These are phyloP conservation scores for Andrena cerasifolii DNA, from an alignment of 1,140 invertebrate genomes.

Conservation along the genomic window DNA sequence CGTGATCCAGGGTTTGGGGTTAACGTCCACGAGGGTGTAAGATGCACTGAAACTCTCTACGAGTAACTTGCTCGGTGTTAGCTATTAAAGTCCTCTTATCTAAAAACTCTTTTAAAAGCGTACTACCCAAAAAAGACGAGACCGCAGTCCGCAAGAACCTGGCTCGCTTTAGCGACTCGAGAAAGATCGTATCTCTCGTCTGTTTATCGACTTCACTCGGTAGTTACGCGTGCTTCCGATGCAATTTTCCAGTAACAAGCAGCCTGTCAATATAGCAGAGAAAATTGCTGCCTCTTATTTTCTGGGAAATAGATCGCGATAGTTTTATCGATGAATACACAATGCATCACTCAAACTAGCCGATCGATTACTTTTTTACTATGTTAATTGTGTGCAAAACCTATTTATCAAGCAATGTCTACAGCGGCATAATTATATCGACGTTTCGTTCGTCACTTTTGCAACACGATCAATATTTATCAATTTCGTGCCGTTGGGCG, in stretches of 20 bases:
- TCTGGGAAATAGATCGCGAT: not conserved
- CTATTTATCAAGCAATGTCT: slow-evolving; percentile 50
- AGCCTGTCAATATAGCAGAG: slow-evolving; percentile 19
- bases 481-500: too few relatives aligned
- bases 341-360: not conserved
- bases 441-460: too few relatives aligned
- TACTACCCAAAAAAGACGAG: slow-evolving; percentile 68
- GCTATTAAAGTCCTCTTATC: slow-evolving; percentile 74
- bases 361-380: not conserved
- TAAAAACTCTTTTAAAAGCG: slow-evolving; percentile 74
- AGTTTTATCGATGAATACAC: slow-evolving; percentile 5
- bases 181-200: slow-evolving; percentile 66
- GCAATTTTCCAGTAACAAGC: slow-evolving; percentile 51
- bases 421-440: slow-evolving; percentile 44
- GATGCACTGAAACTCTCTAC: slow-evolving; percentile 21
- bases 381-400: slow-evolving; percentile 51
- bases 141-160: slow-evolving; percentile 50
- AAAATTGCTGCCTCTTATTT: slow-evolving; percentile 43
- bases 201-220: slow-evolving; percentile 68
- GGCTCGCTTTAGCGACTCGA: slow-evolving; percentile 42
- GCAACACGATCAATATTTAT: too few relatives aligned
- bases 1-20: slow-evolving; percentile 58
- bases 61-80: slow-evolving; percentile 60
- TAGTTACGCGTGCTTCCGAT: slow-evolving; percentile 62
- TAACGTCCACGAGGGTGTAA: slow-evolving; percentile 39